These are phyloP conservation scores for Microctonus aethiopoides DNA, from an alignment of 2,888 invertebrate genomes.

Conservation along the genomic window DNA sequence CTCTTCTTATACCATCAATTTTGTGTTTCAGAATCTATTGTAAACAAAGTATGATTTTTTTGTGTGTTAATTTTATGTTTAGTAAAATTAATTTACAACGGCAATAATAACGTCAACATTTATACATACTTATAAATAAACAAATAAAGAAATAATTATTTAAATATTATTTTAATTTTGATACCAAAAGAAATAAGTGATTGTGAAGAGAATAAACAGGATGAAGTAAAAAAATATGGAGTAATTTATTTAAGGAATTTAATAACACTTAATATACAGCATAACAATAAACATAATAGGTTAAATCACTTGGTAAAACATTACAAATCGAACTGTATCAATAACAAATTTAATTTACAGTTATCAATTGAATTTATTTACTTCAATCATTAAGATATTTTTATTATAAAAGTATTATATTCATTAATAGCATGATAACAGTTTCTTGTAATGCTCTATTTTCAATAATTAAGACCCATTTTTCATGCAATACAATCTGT, in stretches of 20 bases:
- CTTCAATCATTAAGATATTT: background rate
- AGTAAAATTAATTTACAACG: constrained; percentile 13
- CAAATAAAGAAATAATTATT: constrained; percentile 17
- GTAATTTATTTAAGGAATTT: background rate
- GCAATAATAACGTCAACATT: constrained; percentile 28
- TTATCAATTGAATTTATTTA: background rate
- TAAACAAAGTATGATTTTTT: constrained; percentile 45
- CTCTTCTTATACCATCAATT: constrained; percentile 92
- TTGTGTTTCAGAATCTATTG: constrained; percentile 92
- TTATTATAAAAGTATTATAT: background rate
- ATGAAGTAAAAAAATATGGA: background rate
- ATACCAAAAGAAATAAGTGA: constrained; percentile 12
- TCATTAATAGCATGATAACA: background rate
- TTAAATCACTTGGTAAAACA: background rate
- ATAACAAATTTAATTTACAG: background rate
- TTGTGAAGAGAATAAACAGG: background rate
- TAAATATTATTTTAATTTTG: background rate
- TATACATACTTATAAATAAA: constrained; percentile 23
- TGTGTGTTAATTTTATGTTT: background rate
- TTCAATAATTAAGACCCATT: constrained; percentile 13
- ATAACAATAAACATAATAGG: background rate
- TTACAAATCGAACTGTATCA: background rate
- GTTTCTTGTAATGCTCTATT: background rate
- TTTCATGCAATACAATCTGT: constrained; percentile 26
- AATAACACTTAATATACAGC: background rate